Conservation (phyloP, 1,140 invertebrate genomes). For the Thaumatotibia leucotreta region DNA sequence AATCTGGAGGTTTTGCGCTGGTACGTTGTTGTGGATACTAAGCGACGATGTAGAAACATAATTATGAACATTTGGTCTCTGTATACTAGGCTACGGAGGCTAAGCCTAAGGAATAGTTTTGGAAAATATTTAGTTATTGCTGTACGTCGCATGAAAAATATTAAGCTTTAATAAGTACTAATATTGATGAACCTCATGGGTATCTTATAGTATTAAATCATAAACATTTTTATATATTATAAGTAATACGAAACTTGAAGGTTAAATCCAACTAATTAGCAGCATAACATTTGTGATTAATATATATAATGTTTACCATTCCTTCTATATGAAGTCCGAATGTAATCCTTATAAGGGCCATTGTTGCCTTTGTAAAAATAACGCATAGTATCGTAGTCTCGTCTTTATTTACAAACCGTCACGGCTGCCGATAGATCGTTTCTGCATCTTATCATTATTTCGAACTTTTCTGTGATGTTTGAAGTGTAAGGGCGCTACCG, state of each 20-base stretch:
- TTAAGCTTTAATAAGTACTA: no score
- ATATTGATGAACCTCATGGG: no score
- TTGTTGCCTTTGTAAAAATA: not conserved
- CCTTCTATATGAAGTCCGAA: not conserved
- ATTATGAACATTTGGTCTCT: no score
- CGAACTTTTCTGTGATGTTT: not conserved
- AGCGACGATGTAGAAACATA: no score
- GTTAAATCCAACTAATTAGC: not conserved
- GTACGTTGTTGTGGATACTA: no score
- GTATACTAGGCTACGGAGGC: no score
- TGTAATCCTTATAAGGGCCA: not conserved
- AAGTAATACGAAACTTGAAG: not conserved
- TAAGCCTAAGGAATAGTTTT: no score
- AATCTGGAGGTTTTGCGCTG: no score
- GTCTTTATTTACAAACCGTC: not conserved
- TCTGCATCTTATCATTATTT: not conserved
- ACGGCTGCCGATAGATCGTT: not conserved
- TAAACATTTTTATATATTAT: no score
- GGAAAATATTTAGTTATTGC: no score
- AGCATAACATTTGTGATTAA: not conserved
- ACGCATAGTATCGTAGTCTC: not conserved
- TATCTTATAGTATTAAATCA: no score
- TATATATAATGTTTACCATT: not conserved
- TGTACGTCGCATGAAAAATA: no score
- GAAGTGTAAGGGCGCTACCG: conserved; percentile 8